phyloP scores from a whole-genome alignment of 2,888 invertebrate species.

The Trissoscelio sp. region DNA sequence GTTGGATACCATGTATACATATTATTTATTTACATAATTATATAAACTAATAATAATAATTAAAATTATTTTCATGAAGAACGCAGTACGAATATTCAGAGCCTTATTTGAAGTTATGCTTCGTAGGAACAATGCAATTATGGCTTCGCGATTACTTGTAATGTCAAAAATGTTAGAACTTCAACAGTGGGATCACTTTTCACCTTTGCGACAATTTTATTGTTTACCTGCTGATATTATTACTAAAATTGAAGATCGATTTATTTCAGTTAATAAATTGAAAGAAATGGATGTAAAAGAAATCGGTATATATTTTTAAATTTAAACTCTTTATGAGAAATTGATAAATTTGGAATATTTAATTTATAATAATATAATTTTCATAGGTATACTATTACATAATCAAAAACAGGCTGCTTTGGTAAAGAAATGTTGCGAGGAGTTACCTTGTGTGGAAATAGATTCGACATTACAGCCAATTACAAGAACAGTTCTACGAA shows the following conservation, averaged over 20 bases:
- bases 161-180: conserved; percentile 97
- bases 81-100: conserved; percentile 94
- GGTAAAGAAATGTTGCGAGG: conserved; percentile 92
- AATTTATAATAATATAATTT: too few relatives aligned
- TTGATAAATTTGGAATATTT: too few relatives aligned
- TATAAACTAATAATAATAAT: too few relatives aligned
- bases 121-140: conserved; percentile 94
- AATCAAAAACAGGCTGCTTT: conserved; percentile 90
- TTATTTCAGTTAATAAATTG: conserved; percentile 90
- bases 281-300: conserved; percentile 95
- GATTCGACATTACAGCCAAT: conserved; percentile 96
- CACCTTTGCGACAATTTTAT: conserved; percentile 93
- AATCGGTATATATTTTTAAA: conserved; percentile 85
- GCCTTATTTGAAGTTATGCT: conserved; percentile 97
- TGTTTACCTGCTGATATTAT: conserved; percentile 91
- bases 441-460: conserved; percentile 93
- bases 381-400: conserved; percentile 87
- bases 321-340: neutral
- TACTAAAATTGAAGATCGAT: conserved; percentile 91
- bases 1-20: too few relatives aligned
- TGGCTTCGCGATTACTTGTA: conserved; percentile 93
- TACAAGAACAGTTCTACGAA: conserved; percentile 94
- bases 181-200: conserved; percentile 94
- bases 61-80: conserved; percentile 86
- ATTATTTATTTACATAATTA: too few relatives aligned